Evolutionary conservation across 2,797 vertebrate species (phyloP).

Genomic region (Acipenser transmontanus): DNA sequence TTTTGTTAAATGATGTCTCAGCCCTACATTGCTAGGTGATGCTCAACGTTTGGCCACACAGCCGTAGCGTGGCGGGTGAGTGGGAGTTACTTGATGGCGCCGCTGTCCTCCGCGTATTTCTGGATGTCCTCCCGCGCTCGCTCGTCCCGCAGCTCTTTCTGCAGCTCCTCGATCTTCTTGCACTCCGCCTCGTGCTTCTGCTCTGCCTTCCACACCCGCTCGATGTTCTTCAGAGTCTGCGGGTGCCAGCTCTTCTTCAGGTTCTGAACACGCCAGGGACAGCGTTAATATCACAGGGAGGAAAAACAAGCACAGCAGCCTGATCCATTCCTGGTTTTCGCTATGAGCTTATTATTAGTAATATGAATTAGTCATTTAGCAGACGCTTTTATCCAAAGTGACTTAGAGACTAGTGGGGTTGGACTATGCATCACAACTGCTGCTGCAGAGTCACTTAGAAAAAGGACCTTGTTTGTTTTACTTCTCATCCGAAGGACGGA

Average conservation of each 20-base stretch:
- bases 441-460: no score
- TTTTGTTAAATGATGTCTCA: no score
- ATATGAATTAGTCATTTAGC: not conserved
- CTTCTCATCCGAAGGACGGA: no score
- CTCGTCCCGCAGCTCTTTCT: constrained; percentile 87
- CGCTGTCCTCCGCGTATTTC: constrained; percentile 74
- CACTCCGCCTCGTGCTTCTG: constrained; percentile 87
- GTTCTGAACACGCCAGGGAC: constrained; percentile 55
- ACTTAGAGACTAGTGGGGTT: no score
- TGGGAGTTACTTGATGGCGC: constrained; percentile 70
- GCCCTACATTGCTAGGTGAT: no score
- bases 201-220: constrained; percentile 96
- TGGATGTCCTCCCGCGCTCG: constrained; percentile 89
- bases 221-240: constrained; percentile 93
- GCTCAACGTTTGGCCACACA: no score
- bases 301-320: not conserved
- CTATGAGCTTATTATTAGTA: not conserved
- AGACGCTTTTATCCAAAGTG: no score
- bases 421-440: no score
- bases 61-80: no score
- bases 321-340: not conserved
- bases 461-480: no score
- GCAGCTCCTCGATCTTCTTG: constrained; percentile 93
- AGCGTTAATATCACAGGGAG: not conserved
- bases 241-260: constrained; percentile 98